Evolutionary conservation across 1,140 invertebrate species (phyloP).

Genomic region (Adoxophyes honmai): DNA sequence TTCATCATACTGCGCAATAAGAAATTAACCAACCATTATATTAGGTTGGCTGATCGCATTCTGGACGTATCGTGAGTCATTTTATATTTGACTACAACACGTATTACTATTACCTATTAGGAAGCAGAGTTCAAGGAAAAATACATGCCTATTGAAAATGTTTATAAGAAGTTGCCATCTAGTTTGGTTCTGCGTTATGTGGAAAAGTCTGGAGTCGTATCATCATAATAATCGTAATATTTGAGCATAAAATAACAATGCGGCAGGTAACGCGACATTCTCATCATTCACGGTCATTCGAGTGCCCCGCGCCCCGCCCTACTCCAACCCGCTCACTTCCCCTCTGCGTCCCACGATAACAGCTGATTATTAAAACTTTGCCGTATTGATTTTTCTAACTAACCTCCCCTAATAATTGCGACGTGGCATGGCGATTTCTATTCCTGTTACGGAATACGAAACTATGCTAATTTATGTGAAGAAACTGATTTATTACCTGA

Average conservation of each 20-base stretch:
- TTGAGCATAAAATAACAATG: slow-evolving; percentile 21
- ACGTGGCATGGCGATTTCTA: slow-evolving; percentile 17
- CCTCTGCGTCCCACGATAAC: slow-evolving; percentile 34
- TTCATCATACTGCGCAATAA: slow-evolving; percentile 4
- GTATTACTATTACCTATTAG: not conserved
- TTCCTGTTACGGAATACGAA: not conserved
- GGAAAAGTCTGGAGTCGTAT: not conserved
- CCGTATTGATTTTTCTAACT: slow-evolving; percentile 76
- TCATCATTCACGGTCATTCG: slow-evolving; percentile 63
- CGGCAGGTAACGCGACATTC: slow-evolving; percentile 32
- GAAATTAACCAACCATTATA: not conserved
- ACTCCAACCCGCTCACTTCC: slow-evolving; percentile 32
- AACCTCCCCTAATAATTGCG: slow-evolving; percentile 44
- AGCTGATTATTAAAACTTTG: slow-evolving; percentile 74
- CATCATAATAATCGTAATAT: slow-evolving; percentile 18
- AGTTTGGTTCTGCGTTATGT: not conserved
- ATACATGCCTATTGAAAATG: not conserved
- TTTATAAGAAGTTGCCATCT: not conserved
- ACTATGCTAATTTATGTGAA: slow-evolving; percentile 4
- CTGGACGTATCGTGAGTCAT: slow-evolving; percentile 2
- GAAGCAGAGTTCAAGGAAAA: slow-evolving; percentile 8
- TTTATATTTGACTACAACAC: not conserved
- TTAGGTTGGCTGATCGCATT: not conserved
- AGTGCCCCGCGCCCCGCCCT: slow-evolving; percentile 55
- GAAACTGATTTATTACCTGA: slow-evolving; percentile 56